Evolutionary conservation across 2,797 vertebrate species (phyloP).

Genomic region (Morus bassanus): DNA sequence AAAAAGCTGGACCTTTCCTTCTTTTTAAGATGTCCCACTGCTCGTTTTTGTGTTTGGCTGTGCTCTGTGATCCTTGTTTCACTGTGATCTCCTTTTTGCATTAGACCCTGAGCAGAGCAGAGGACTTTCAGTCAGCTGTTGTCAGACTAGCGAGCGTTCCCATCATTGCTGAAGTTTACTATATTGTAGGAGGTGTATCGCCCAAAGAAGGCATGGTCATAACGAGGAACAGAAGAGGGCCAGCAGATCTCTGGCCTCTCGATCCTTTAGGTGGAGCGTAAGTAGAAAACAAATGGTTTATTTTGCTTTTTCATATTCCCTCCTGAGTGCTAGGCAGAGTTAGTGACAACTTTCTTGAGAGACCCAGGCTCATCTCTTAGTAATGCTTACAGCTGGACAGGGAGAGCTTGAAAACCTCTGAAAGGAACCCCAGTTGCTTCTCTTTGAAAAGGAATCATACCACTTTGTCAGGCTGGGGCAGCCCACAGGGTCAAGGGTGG

Average conservation of each 20-base stretch:
- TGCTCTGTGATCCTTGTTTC: neutral
- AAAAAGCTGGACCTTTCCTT: no score
- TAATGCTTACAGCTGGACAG: neutral
- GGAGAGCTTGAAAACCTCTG: neutral
- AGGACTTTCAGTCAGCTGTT: conserved; percentile 85
- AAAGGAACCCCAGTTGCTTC: neutral
- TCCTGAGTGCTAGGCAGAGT: neutral
- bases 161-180: conserved; percentile 90
- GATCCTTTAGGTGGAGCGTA: conserved; percentile 83
- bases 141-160: conserved; percentile 82
- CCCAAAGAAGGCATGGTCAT: conserved; percentile 86
- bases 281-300: neutral
- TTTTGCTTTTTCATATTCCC: neutral
- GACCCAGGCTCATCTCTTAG: neutral
- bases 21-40: neutral
- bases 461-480: neutral
- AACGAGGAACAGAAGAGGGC: conserved; percentile 84
- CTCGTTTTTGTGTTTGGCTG: accelerated
- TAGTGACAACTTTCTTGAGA: neutral
- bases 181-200: conserved; percentile 84
- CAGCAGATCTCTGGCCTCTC: conserved; percentile 90
- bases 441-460: neutral
- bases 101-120: conserved; percentile 85
- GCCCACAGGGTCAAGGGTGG: no score
- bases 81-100: neutral